Percentiles rank a stretch among this genome's conserved stretches.
phyloP scores from a whole-genome alignment of 2,113 vertebrate species.

The Lophochroa leadbeateri region DNA sequence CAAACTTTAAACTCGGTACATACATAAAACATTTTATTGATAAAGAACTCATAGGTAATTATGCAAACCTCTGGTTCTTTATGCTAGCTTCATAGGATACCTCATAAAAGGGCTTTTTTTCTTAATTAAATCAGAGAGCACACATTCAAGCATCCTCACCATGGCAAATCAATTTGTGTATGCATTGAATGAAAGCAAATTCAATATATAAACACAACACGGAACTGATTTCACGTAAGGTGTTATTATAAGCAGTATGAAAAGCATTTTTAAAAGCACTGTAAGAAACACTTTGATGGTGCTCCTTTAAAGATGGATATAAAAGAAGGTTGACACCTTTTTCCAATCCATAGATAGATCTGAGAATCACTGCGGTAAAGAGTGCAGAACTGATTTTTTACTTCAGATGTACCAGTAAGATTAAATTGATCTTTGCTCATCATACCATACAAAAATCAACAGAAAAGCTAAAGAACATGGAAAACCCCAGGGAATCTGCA shows the following conservation, averaged over 20 bases:
- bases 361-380: neutral
- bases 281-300: neutral
- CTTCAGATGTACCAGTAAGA: constrained; percentile 24
- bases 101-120: constrained; percentile 36
- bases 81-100: constrained; percentile 19
- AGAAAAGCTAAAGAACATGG: constrained; percentile 1
- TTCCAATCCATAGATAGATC: constrained; percentile 27
- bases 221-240: neutral
- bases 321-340: neutral
- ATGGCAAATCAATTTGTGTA: constrained; percentile 22
- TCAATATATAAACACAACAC: constrained; percentile 35
- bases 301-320: neutral
- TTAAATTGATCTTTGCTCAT: constrained; percentile 42
- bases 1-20: neutral
- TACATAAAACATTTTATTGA: neutral
- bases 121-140: constrained; percentile 47
- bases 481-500: neutral
- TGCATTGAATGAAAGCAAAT: constrained; percentile 36
- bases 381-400: constrained; percentile 2
- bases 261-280: constrained; percentile 6
- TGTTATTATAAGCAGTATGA: constrained; percentile 20
- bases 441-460: constrained; percentile 23
- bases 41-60: constrained; percentile 11
- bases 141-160: constrained; percentile 28
- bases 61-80: constrained; percentile 7